Conservation (phyloP, 64 coral and sea anemone species). For the Stylophora pistillata region DNA sequence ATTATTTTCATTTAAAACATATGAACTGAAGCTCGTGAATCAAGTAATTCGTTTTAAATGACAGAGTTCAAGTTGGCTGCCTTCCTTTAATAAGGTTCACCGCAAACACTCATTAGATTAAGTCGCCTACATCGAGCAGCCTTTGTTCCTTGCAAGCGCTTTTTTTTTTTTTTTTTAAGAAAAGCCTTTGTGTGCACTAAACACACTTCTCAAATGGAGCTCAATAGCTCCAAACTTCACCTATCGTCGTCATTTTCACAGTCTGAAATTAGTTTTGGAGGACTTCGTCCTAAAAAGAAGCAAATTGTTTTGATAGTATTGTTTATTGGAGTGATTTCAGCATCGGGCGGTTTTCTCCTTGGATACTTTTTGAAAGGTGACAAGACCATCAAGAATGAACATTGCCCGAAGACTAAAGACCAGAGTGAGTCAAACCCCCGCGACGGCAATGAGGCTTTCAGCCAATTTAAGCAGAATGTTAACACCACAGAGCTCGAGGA, state of each 20-base stretch:
- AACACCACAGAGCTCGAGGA: background rate
- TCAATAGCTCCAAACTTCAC: slow-evolving; percentile 21
- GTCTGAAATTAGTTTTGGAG: background rate
- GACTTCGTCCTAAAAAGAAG: background rate
- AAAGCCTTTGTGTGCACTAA: background rate
- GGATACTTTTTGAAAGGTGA: slow-evolving; percentile 22
- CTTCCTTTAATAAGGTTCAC: background rate
- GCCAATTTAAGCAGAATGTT: slow-evolving; percentile 10
- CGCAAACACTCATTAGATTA: too few species aligned
- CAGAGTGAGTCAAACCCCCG: background rate
- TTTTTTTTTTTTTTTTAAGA: background rate
- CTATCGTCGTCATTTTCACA: background rate
- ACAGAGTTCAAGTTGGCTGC: background rate
- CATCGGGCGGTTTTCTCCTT: slow-evolving; percentile 5
- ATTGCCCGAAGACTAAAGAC: background rate
- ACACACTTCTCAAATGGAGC: background rate
- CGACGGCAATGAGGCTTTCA: background rate
- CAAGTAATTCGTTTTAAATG: background rate
- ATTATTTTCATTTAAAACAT: slow-evolving; percentile 6
- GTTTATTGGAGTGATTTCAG: background rate
- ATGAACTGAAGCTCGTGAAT: background rate
- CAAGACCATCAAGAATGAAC: background rate
- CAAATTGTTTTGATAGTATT: background rate
- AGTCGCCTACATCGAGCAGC: background rate
- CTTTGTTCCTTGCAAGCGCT: background rate